phyloP scores from a whole-genome alignment of 2,113 vertebrate species.

The Cavia porcellus region DNA sequence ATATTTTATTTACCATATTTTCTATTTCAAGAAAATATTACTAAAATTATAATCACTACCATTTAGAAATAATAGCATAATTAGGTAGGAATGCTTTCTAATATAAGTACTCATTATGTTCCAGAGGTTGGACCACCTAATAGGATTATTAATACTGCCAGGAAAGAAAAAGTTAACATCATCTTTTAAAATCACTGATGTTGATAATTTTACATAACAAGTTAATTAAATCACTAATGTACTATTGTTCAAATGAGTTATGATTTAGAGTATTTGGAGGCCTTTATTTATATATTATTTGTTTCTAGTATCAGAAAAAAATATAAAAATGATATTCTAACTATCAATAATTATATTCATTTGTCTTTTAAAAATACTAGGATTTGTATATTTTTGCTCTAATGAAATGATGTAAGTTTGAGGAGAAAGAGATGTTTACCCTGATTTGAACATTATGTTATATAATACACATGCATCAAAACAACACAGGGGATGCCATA shows the following conservation, averaged over 20 bases:
- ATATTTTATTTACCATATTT: neutral
- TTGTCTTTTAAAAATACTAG: neutral
- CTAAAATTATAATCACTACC: neutral
- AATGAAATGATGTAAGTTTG: neutral
- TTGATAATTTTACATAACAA: neutral
- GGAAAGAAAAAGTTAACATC: neutral
- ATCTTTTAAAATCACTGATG: neutral
- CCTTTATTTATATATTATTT: neutral
- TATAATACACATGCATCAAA: neutral
- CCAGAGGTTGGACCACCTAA: neutral
- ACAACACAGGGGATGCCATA: neutral
- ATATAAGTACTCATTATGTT: neutral
- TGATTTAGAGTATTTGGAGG: neutral
- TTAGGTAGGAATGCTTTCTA: neutral
- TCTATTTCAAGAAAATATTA: neutral
- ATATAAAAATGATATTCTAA: neutral
- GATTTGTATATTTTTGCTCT: neutral
- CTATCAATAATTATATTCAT: neutral
- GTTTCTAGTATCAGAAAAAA: neutral
- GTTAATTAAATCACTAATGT: neutral
- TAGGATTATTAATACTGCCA: neutral
- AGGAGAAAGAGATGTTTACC: neutral
- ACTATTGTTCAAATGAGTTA: neutral
- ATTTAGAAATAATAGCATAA: neutral
- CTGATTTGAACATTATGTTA: neutral